Evolutionary conservation across 2,888 invertebrate genomes (phyloP).

Genomic region (Scotopteryx bipunctaria): DNA sequence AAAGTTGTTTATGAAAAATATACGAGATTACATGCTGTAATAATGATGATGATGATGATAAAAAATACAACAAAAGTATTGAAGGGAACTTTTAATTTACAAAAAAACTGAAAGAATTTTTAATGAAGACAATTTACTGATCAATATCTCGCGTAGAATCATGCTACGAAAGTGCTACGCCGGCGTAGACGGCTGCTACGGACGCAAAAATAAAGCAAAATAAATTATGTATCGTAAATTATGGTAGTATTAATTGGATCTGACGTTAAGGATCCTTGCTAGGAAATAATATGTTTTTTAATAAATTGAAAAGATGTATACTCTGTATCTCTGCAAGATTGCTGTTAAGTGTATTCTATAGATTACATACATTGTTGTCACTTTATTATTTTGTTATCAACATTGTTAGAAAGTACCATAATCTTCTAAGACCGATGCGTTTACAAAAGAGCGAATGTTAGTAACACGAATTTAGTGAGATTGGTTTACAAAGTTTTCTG

Average conservation of each 20-base stretch:
- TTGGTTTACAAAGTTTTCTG: not conserved
- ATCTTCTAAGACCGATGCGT: not conserved
- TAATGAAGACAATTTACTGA: not conserved
- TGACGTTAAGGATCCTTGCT: too few relatives aligned
- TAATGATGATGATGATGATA: too few relatives aligned
- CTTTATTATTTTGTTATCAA: not conserved
- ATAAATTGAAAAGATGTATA: too few relatives aligned
- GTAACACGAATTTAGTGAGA: too few relatives aligned
- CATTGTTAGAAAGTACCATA: not conserved
- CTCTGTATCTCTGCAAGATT: not conserved
- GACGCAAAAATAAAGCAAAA: not conserved
- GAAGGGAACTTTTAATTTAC: not conserved
- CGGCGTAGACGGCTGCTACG: slow-evolving; percentile 6
- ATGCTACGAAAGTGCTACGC: slow-evolving; percentile 11
- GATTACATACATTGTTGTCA: not conserved
- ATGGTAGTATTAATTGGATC: too few relatives aligned
- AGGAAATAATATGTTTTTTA: too few relatives aligned
- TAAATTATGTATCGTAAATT: too few relatives aligned
- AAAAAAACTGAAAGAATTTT: too few relatives aligned
- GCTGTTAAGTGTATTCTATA: not conserved
- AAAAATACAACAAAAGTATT: not conserved
- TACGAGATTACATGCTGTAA: too few relatives aligned
- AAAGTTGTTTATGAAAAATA: too few relatives aligned
- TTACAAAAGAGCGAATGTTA: too few relatives aligned
- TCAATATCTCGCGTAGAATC: slow-evolving; percentile 1